A percentile compares a stretch with the other conserved stretches of the same genome.
phyloP scores from a whole-genome alignment of 2,888 invertebrate genomes.

The Micoletzkya japonica region DNA sequence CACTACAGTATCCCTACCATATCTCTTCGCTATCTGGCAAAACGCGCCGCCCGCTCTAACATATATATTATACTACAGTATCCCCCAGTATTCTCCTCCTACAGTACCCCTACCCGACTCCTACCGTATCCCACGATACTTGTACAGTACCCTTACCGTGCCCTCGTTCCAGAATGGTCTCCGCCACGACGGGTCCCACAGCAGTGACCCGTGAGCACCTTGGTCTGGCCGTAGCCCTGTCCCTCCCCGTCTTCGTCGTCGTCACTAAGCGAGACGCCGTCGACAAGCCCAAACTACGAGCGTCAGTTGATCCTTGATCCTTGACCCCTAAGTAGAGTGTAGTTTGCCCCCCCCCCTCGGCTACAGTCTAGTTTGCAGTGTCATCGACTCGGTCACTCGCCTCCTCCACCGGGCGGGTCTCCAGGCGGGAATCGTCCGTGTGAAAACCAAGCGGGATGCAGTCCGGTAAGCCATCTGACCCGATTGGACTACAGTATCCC shows the following conservation, averaged over 20 bases:
- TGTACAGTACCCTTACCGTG: slow-evolving; percentile 42
- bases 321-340: background rate
- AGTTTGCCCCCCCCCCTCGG: background rate
- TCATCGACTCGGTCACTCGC: slow-evolving; percentile 34
- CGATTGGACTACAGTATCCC: no score
- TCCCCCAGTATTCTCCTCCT: background rate
- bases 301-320: slow-evolving; percentile 20
- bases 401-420: slow-evolving; percentile 46
- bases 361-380: slow-evolving; percentile 29
- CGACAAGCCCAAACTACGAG: slow-evolving; percentile 65
- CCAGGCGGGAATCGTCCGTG: slow-evolving; percentile 34
- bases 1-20: background rate
- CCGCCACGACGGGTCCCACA: slow-evolving; percentile 72
- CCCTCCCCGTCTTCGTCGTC: slow-evolving; percentile 85
- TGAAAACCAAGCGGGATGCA: slow-evolving; percentile 50
- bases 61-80: background rate
- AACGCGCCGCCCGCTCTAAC: background rate
- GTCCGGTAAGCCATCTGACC: no score
- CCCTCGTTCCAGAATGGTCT: slow-evolving; percentile 60
- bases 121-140: no score
- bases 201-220: slow-evolving; percentile 84
- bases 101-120: no score
- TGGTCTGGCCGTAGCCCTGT: slow-evolving; percentile 71
- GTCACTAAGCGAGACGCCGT: slow-evolving; percentile 90
- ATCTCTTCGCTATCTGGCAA: background rate